phyloP scores from a whole-genome alignment of 2,888 invertebrate genomes.

The Dryococelus australis region DNA sequence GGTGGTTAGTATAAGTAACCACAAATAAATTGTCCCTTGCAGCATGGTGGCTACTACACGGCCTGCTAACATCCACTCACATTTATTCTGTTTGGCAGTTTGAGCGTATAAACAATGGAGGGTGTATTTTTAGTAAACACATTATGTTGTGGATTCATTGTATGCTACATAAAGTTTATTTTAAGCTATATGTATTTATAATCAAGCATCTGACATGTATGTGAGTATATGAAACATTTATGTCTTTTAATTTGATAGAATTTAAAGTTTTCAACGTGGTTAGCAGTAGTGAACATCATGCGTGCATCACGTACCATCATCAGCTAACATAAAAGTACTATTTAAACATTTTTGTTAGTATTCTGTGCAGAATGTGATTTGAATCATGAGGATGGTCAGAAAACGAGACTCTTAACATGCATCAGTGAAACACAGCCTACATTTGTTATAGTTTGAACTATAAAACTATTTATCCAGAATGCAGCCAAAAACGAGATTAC shows the following conservation, averaged over 20 bases:
- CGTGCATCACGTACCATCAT: neutral
- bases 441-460: neutral
- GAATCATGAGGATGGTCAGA: neutral
- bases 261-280: neutral
- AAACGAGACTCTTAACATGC: neutral
- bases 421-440: neutral
- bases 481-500: neutral
- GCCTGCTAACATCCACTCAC: neutral
- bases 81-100: neutral
- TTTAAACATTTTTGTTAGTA: neutral
- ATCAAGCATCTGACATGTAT: neutral
- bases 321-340: too few species aligned
- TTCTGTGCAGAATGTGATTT: neutral
- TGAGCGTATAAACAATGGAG: neutral
- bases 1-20: neutral
- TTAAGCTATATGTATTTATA: neutral
- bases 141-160: neutral
- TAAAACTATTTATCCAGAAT: neutral
- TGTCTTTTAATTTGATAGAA: neutral
- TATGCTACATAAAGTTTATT: neutral
- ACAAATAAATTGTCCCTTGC: neutral
- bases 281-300: neutral
- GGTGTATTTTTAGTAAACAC: neutral
- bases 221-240: neutral
- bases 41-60: neutral